Conservation (phyloP, 1,140 invertebrate genomes). For the Pogonomyrmex californicus region DNA sequence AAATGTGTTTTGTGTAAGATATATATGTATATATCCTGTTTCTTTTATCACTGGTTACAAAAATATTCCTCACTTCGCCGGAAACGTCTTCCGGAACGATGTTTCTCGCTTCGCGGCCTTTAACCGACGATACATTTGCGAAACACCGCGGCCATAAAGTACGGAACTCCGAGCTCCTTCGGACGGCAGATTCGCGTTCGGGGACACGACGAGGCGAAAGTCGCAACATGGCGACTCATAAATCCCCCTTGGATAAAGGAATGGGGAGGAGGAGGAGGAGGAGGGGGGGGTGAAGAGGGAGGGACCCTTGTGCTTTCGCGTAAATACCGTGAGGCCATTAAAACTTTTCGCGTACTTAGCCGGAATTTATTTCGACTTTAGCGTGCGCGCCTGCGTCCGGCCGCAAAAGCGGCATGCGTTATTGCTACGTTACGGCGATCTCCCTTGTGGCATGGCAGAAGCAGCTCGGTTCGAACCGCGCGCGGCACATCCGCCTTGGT, state of each 20-base stretch:
- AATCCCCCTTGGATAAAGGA: constrained; percentile 59
- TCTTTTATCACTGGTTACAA: not conserved
- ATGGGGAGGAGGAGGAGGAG: too few species aligned
- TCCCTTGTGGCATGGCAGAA: not conserved
- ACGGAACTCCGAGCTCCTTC: not conserved
- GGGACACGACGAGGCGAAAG: constrained; percentile 42
- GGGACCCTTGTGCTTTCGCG: not conserved
- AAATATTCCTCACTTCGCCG: constrained; percentile 3
- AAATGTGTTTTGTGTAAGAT: not conserved
- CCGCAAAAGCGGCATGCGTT: constrained; percentile 44
- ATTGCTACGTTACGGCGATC: constrained; percentile 22
- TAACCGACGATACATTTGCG: constrained; percentile 10
- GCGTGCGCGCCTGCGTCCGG: constrained; percentile 67
- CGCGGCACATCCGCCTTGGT: constrained; percentile 17
- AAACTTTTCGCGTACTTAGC: constrained; percentile 77
- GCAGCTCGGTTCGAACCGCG: constrained; percentile 28
- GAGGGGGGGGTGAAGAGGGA: not conserved
- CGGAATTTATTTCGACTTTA: constrained; percentile 75
- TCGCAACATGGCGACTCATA: constrained; percentile 42
- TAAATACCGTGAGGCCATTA: constrained; percentile 74
- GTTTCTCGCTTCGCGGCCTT: not conserved
- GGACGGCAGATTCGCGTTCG: constrained; percentile 16
- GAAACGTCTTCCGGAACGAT: not conserved
- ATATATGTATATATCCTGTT: not conserved
- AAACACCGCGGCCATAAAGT: constrained; percentile 13